A percentile compares a stretch with the other conserved stretches of the same genome.
phyloP scores from a whole-genome alignment of 2,888 invertebrate genomes.

The Sylvicola cinctus region DNA sequence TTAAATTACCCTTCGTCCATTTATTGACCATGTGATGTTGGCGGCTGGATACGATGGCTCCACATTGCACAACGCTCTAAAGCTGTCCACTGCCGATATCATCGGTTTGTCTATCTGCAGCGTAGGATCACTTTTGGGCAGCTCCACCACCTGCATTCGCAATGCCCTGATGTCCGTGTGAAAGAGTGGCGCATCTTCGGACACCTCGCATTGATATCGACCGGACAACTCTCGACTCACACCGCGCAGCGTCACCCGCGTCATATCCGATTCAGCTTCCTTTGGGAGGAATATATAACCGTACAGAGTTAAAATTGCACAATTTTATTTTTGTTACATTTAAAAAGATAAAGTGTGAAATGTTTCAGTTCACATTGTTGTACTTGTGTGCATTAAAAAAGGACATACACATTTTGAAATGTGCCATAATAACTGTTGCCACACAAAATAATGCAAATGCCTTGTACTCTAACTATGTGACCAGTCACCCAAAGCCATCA shows the following conservation, averaged over 20 bases:
- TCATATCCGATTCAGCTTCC: constrained; percentile 28
- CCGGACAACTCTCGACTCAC: constrained; percentile 32
- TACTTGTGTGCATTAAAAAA: too few relatives aligned
- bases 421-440: too few relatives aligned
- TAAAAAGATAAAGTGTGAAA: neutral
- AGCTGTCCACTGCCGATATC: constrained; percentile 28
- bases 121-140: constrained; percentile 30
- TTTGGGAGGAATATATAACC: too few relatives aligned
- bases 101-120: constrained; percentile 30
- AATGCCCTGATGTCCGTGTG: constrained; percentile 32
- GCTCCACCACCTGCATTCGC: constrained; percentile 32
- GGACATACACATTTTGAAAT: too few relatives aligned
- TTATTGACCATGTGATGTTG: constrained; percentile 33
- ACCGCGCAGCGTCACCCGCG: constrained; percentile 29
- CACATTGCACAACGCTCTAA: constrained; percentile 31
- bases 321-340: constrained; percentile 1
- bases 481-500: too few relatives aligned
- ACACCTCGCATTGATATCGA: constrained; percentile 34
- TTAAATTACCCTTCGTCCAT: constrained; percentile 27
- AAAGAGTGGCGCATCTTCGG: constrained; percentile 34
- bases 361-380: too few relatives aligned
- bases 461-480: too few relatives aligned
- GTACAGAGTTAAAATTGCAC: constrained; percentile 14
- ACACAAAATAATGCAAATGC: too few relatives aligned
- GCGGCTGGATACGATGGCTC: constrained; percentile 32